These are phyloP conservation scores for Megaleporinus macrocephalus DNA, from an alignment of 2,113 vertebrate species.

Conservation along the genomic window DNA sequence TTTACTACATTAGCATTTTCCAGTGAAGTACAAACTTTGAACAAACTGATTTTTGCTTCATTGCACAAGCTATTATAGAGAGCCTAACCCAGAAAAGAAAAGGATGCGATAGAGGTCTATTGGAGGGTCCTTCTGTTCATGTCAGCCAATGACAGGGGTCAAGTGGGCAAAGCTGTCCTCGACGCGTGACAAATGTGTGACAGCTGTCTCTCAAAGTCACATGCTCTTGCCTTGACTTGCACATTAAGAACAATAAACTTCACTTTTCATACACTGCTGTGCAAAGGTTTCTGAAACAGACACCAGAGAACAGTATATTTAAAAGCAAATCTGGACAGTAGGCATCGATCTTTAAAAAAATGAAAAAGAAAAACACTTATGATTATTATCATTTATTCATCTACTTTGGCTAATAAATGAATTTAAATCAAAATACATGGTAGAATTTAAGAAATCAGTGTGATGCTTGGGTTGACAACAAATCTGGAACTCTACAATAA, in stretches of 20 bases:
- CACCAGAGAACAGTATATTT: too few species aligned
- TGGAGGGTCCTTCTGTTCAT: constrained; percentile 12
- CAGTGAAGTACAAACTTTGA: background rate
- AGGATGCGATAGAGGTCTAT: background rate
- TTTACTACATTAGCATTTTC: background rate
- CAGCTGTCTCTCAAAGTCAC: constrained; percentile 68
- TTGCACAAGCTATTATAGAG: background rate
- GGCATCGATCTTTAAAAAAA: too few species aligned
- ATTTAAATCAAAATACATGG: too few species aligned
- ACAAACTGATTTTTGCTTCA: background rate
- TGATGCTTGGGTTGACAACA: too few species aligned
- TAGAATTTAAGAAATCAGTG: too few species aligned
- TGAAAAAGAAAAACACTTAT: too few species aligned
- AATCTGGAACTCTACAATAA: too few species aligned
- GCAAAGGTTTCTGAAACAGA: too few species aligned
- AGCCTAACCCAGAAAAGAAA: constrained; percentile 6
- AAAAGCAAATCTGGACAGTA: too few species aligned
- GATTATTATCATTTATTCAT: too few species aligned
- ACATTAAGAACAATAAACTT: background rate
- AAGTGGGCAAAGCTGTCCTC: constrained; percentile 1
- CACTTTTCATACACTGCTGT: too few species aligned
- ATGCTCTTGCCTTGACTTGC: constrained; percentile 50
- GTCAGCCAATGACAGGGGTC: constrained; percentile 4
- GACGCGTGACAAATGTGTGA: constrained; percentile 60
- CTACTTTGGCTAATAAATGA: too few species aligned